phyloP scores from a whole-genome alignment of 35 echinoderm and acorn worm species.

The Apostichopus parvimensis region DNA sequence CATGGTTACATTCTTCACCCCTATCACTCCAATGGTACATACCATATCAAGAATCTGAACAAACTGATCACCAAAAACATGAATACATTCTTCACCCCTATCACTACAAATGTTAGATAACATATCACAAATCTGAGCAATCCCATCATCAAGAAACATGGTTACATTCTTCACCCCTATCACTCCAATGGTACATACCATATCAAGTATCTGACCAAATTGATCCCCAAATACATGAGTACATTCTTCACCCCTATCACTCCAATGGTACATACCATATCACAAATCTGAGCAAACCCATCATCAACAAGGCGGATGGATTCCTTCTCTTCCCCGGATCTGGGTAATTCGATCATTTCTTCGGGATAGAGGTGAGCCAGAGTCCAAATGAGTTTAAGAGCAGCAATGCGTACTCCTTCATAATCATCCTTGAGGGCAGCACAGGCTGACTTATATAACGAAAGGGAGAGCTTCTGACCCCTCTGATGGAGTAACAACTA shows the following conservation, averaged over 20 bases:
- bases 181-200: slow-evolving; percentile 44
- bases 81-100: slow-evolving; percentile 49
- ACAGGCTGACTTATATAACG: slow-evolving; percentile 74
- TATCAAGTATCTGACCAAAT: slow-evolving; percentile 87
- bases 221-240: too few species aligned
- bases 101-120: slow-evolving; percentile 21
- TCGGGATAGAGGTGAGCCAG: slow-evolving; percentile 92
- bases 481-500: slow-evolving; percentile 84
- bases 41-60: slow-evolving; percentile 96
- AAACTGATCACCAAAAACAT: slow-evolving; percentile 88
- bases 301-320: slow-evolving; percentile 89
- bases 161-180: slow-evolving; percentile 49
- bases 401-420: slow-evolving; percentile 80
- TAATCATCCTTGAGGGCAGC: slow-evolving; percentile 81
- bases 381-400: slow-evolving; percentile 90
- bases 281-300: slow-evolving; percentile 95
- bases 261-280: slow-evolving; percentile 64
- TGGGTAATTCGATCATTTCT: slow-evolving; percentile 67
- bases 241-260: not conserved
- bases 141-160: slow-evolving; percentile 83
- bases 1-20: not conserved
- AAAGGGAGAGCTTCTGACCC: slow-evolving; percentile 76
- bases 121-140: slow-evolving; percentile 96
- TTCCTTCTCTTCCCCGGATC: slow-evolving; percentile 58
- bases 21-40: not conserved